Base-by-base conservation (phyloP, 1,140 invertebrate genomes). In the Aphidius gifuensis region DNA sequence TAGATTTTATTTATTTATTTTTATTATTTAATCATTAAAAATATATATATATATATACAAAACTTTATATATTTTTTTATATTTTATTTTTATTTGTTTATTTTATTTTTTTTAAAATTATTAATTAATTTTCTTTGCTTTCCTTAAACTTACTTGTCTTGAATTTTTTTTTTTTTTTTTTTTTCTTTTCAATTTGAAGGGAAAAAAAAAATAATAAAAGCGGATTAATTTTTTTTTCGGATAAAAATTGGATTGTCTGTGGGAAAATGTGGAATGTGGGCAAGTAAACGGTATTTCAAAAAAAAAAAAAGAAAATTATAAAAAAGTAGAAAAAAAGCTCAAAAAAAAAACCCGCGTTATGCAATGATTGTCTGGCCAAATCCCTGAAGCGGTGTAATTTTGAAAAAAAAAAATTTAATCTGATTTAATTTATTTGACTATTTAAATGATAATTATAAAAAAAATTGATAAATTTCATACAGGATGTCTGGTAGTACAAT, bases 241-340 rank as follows among this genome's bases (percentile, higher is more conserved):
- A 66, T 73, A 75, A 73, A 68, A 66, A 75, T 78, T 81, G 78
- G 77, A 81, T 80, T 80, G 78, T 81, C 79, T 80, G 77, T 79
- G 75, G 76, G 73, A 71, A 78, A 23, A 76, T 74, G 74, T 75
- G 74, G 74, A 78, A 75, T 85, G 83, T 82, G 80, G 76, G 80
- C 80, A 77, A 80, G 79, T 79, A 23, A 23, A 23, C 23, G 23
- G 23, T 23, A 23, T 23, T 23, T 23, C 1, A 77, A 82, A 43
- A 60, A 58, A 60, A 32, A 62, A 48, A 64, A 51, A 50, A 61
- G 58, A 16, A 23, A 9, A 46, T 56, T 65, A 65, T 69, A 57
- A 70, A 54, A 54, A 65, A 67, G 47, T 58, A 59, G 66, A 70
- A 43, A 62, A 61, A 65, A 38, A 51, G 48, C 38, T 23, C 64